Evolutionary conservation across 2,797 vertebrate species (phyloP), one percentile per base, ranked within the genome.

Genomic region (Fratercula arctica): DNA sequence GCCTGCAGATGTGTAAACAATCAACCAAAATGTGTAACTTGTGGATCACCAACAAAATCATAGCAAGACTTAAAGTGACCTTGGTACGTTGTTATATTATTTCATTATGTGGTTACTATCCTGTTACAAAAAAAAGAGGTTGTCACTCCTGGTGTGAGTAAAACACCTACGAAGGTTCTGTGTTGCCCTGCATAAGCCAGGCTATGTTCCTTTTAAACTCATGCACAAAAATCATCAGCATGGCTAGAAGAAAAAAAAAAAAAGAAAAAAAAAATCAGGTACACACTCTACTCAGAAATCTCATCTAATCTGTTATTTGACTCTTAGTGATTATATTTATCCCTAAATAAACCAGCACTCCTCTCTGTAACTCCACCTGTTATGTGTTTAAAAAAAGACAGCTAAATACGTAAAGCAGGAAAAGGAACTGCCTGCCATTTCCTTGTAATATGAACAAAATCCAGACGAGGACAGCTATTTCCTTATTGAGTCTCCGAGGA

Each of bases 401-500:
- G 31, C 66, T 87, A 91, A 93, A 72, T n/a, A 85, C 16, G 24
- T 79, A 88, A 94, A 90, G 46, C 79, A 96, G 91, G 88, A 97
- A 97, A 87, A 68, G 92, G 81, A 90, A 81, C n/a, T 79, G 82
- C 64, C 63, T 84, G 72, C 59, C 80, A 94, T 93, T 97, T 97
- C 87, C 87, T 96, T 78, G 67, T 90, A 93, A 94, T 60, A 73
- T 18, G 77, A 97, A 93, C 51, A 89, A 95, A 96, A 95, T 74
- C 81, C 91, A 96, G 96, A 92, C 54, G 87, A 67, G 56, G 53
- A 92, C 74, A 96, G 76, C 16, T 69, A 89, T 96, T 96, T 97
- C 95, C 95, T 96, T 93, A 84, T 33, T 74, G 33, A 82, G 69
- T 90, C 91, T 97, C 95, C 78, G 93, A 93, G 72, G 91, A 97